Evolutionary conservation across 2,888 invertebrate genomes (phyloP), one percentile per base, ranked within the genome.

Genomic region (Limnephilus rhombicus): DNA sequence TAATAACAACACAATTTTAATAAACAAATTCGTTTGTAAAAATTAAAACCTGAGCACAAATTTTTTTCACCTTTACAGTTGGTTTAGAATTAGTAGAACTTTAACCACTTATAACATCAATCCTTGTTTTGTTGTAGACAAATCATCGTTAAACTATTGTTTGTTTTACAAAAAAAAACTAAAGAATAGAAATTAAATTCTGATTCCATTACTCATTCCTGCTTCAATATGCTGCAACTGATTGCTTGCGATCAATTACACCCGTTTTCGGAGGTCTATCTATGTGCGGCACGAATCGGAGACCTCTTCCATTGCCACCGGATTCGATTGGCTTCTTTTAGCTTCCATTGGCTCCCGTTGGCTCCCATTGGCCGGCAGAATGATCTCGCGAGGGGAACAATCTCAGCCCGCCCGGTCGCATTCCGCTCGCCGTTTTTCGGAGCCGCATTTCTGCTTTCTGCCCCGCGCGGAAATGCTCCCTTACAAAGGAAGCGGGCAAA

Each of bases 371-470:
- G 53, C 18, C 53, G 53, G 68, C 68, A 68, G 24, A 68, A 45
- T 45, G 45, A 45, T 68, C 68, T 68, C 18, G 68, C 68, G n/a
- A 18, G 83, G 83, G 83, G 83, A 83, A 83, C 24, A 83, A 83
- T 83, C 37, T 7, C 83, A 83, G 68, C 37, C 83, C 83, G 83
- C 37, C 82, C 34, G 82, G 83, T 41, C 9, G 34, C 83, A 83
- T 83, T 83, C 83, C 83, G 37, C 24, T 15, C 37, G n/a, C 9
- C 83, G 24, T 34, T 83, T 83, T 83, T 83, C 37, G 37, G 37
- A 34, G 9, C 83, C 24, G 13, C 83, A 83, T 83, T 34, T 83
- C 18, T 83, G 34, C 37, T 37, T 82, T 37, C 31, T 11, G 34
- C 24, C 15, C 34, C 31, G 83, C 83, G 34, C 34, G 83, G 68